Evolutionary conservation across 2,888 invertebrate genomes (phyloP).

Genomic region (Tuta absoluta): DNA sequence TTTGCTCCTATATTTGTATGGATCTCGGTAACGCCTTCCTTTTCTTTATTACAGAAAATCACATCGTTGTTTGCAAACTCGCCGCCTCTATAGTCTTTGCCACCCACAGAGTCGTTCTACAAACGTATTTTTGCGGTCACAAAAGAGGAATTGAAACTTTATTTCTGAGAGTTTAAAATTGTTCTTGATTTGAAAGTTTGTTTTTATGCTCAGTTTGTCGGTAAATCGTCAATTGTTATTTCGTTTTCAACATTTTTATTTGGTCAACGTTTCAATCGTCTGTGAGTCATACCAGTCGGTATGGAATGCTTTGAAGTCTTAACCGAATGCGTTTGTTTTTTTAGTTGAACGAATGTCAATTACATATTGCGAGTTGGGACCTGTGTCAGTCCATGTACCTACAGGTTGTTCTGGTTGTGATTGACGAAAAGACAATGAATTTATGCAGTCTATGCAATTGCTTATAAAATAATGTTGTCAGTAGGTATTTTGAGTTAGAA

Average conservation of each 20-base stretch:
- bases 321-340: constrained; percentile 52
- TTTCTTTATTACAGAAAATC: constrained; percentile 56
- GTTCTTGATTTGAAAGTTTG: neutral
- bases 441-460: neutral
- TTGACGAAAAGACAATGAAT: constrained; percentile 54
- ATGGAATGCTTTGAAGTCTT: constrained; percentile 56
- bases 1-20: constrained; percentile 59
- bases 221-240: constrained; percentile 58
- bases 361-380: constrained; percentile 49
- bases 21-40: constrained; percentile 56
- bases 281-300: constrained; percentile 62
- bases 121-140: constrained; percentile 33
- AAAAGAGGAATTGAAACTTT: constrained; percentile 1
- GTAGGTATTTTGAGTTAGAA: too few species aligned
- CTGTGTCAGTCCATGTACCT: constrained; percentile 45
- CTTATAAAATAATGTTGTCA: too few species aligned
- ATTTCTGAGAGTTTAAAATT: constrained; percentile 15
- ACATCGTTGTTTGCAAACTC: constrained; percentile 69
- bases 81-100: constrained; percentile 62
- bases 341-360: constrained; percentile 51
- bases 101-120: constrained; percentile 62
- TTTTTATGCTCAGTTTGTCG: constrained; percentile 36
- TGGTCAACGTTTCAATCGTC: constrained; percentile 59
- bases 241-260: constrained; percentile 59
- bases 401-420: constrained; percentile 42